These are phyloP conservation scores for Labeo catla DNA, from an alignment of 2,113 vertebrate species.

Conservation along the genomic window DNA sequence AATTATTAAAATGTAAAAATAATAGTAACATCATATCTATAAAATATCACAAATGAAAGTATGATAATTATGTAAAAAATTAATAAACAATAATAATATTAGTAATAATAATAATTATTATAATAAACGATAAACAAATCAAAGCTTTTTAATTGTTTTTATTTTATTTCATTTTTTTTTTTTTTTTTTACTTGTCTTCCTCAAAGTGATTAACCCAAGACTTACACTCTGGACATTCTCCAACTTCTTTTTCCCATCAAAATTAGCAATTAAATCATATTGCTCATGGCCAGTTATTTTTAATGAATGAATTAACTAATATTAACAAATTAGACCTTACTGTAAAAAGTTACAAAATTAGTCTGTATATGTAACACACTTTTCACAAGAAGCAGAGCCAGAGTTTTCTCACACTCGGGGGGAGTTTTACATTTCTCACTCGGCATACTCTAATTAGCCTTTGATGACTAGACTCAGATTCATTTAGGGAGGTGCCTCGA, in stretches of 20 bases:
- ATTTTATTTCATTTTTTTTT: not conserved
- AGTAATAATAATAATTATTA: no score
- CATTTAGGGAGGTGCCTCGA: constrained; percentile 27
- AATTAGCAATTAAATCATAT: not conserved
- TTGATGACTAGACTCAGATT: constrained; percentile 50
- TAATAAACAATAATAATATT: no score
- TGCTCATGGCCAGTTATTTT: not conserved
- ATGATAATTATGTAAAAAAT: no score
- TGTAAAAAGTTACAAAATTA: not conserved
- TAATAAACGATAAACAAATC: no score
- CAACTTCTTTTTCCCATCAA: not conserved
- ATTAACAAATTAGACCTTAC: not conserved
- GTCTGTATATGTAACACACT: not conserved
- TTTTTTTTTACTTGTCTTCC: not conserved
- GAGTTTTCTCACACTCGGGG: not conserved
- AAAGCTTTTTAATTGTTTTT: no score
- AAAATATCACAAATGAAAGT: no score
- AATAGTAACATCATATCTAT: no score
- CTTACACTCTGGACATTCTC: not conserved
- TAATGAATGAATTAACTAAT: not conserved
- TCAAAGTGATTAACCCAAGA: not conserved
- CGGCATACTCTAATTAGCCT: constrained; percentile 49
- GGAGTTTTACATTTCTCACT: not conserved
- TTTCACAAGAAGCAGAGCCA: not conserved
- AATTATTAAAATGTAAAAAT: no score